phyloP scores from a whole-genome alignment of 2,888 invertebrate species.

The Periphyllus acericola region DNA sequence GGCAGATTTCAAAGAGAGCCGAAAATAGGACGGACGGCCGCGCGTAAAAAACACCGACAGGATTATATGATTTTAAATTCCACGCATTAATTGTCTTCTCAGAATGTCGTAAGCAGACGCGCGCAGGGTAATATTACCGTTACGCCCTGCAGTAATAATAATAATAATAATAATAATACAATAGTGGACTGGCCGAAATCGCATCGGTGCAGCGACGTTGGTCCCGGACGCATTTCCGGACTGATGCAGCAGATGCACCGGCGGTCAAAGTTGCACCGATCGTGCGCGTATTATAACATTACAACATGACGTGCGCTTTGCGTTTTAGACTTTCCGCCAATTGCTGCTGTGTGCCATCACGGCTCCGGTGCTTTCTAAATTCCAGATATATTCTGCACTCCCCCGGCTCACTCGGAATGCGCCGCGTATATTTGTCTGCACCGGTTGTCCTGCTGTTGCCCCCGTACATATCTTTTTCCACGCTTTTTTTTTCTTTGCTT shows the following conservation, averaged over 20 bases:
- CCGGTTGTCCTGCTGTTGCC: not conserved
- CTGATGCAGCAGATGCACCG: not conserved
- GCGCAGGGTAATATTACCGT: not conserved
- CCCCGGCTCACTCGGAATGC: slow-evolving; percentile 25
- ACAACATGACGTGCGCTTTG: not conserved
- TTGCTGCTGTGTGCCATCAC: not conserved
- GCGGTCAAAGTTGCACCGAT: not conserved
- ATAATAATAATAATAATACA: no score
- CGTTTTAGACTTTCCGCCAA: slow-evolving; percentile 42
- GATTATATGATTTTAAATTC: slow-evolving; percentile 42
- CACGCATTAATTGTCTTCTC: slow-evolving; percentile 12
- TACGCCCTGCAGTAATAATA: no score
- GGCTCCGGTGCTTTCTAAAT: slow-evolving; percentile 44
- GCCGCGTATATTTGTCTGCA: not conserved
- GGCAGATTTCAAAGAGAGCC: slow-evolving; percentile 41
- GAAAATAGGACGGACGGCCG: slow-evolving; percentile 19
- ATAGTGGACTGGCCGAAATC: not conserved
- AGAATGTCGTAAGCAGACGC: slow-evolving; percentile 14
- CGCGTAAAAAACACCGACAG: not conserved
- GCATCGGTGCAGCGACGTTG: not conserved
- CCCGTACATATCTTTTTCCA: not conserved
- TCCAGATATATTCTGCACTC: slow-evolving; percentile 8
- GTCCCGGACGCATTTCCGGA: not conserved
- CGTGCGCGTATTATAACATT: not conserved
- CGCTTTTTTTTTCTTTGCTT: no score